Evolutionary conservation across 2,797 vertebrate species (phyloP), one percentile per base, ranked within the genome.

Genomic region (Choloepus didactylus): DNA sequence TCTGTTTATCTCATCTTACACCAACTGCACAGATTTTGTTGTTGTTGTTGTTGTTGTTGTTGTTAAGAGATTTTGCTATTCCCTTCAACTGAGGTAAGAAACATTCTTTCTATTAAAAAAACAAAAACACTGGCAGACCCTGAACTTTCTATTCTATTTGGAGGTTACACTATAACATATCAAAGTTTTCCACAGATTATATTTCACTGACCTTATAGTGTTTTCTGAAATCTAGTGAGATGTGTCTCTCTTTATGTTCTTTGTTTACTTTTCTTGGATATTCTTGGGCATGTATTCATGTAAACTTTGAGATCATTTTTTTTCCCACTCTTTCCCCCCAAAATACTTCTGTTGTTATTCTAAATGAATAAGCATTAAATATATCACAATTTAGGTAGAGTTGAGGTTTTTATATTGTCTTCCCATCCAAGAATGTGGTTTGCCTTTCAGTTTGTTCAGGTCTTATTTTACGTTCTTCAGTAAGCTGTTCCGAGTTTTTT

Each of bases 371-470:
- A 54, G 56, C 44, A 27, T 81, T 87, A 66, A 87, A 54, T 59
- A 64, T 46, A 66, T 81, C 38, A 59, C 89, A 66, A 82, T 59
- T 89, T 59, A 60, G 49, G 59, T 54, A 29, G 51, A 49, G 31
- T 67, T 89, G 16, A 35, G 38, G 49, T 86, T 85, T 83, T 82
- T 31, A 18, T 49, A n/a, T 81, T 83, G 19, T 91, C 44, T 91
- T 75, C 19, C n/a, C 44, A 75, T 73, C 35, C 83, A 72, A 31
- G 83, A 87, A 87, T 87, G 38, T 70, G 27, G 29, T 80, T 77
- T 81, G 59, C 10, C 6, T 80, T 81, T 60, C 49, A 7, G 23
- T 79, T 69, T 49, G 21, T 82, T 81, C 49, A 73, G 41, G 19
- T 70, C 38, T 76, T 8, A 0, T 66, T 88, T 89, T 69, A 75